phyloP scores from a whole-genome alignment of 2,888 invertebrate species.

The Ypsolopha sequella region DNA sequence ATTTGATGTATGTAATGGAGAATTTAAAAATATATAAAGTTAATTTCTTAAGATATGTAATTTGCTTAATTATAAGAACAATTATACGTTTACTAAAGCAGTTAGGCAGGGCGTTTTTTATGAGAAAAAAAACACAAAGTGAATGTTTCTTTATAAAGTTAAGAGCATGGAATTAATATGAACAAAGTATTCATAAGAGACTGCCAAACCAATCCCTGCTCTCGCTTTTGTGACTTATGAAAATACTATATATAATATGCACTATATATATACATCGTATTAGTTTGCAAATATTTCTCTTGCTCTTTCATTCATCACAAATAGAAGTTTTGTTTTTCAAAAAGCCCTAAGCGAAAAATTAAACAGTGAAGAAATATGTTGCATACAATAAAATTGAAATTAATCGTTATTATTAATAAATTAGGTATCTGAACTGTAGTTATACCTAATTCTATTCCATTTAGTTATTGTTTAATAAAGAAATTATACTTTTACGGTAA shows the following conservation, averaged over 20 bases:
- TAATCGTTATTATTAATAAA: neutral
- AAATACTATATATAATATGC: no score
- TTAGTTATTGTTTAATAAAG: conserved; percentile 11
- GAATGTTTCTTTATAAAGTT: neutral
- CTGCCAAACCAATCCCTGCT: neutral
- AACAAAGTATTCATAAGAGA: neutral
- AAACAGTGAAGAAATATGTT: neutral
- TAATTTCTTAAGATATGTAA: neutral
- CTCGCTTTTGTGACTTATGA: neutral
- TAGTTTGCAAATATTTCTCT: no score
- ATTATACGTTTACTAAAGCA: neutral
- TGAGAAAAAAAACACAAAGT: neutral
- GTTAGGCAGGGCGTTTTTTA: neutral
- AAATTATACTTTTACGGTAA: conserved; percentile 11
- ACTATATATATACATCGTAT: no score
- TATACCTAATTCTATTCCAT: conserved; percentile 13
- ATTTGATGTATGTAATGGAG: conserved; percentile 44
- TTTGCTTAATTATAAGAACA: neutral
- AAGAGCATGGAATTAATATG: neutral
- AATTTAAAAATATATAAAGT: neutral
- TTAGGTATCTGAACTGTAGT: conserved; percentile 7
- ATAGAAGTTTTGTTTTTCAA: no score
- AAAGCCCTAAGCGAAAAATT: no score
- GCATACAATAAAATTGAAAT: neutral
- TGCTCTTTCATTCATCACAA: no score